A percentile compares a stretch with the other conserved stretches of the same genome.
Evolutionary conservation across 2,888 invertebrate species (phyloP).

Genomic region (Cheilosia variabilis): DNA sequence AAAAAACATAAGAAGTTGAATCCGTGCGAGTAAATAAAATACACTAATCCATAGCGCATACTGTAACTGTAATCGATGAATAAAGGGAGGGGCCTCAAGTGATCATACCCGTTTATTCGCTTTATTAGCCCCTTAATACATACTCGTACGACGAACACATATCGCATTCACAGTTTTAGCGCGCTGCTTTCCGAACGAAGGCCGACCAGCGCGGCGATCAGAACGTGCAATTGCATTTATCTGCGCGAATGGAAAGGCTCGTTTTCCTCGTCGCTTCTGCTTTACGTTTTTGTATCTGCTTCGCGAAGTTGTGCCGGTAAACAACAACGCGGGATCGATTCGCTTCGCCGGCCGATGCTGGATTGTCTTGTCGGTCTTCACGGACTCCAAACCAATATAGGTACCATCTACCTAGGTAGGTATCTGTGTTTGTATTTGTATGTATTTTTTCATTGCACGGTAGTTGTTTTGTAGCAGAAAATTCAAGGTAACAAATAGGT

Average conservation of each 20-base stretch:
- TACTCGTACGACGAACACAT: not conserved
- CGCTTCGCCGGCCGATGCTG: conserved; percentile 13
- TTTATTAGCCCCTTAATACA: conserved; percentile 40
- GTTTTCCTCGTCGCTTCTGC: not conserved
- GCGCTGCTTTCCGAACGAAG: conserved; percentile 5
- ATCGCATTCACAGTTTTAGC: not conserved
- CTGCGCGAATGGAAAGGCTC: conserved; percentile 17
- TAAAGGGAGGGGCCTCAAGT: conserved; percentile 54
- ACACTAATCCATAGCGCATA: conserved; percentile 23
- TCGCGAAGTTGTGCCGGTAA: conserved; percentile 27
- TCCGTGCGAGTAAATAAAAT: conserved; percentile 44
- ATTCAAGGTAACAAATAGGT: conserved; percentile 23
- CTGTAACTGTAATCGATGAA: conserved; percentile 15
- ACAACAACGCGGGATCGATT: conserved; percentile 40
- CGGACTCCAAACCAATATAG: conserved; percentile 6
- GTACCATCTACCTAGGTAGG: not conserved
- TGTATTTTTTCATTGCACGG: not conserved
- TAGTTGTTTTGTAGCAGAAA: conserved; percentile 28
- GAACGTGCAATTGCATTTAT: conserved; percentile 52
- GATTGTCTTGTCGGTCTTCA: conserved; percentile 43
- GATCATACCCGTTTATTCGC: conserved; percentile 58
- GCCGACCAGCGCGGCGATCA: conserved; percentile 12
- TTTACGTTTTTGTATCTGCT: conserved; percentile 9
- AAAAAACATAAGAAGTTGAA: conserved; percentile 4
- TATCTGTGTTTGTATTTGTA: conserved; percentile 5